Evolutionary conservation across 2,888 invertebrate species (phyloP).

Genomic region (Leptura quadrifasciata): DNA sequence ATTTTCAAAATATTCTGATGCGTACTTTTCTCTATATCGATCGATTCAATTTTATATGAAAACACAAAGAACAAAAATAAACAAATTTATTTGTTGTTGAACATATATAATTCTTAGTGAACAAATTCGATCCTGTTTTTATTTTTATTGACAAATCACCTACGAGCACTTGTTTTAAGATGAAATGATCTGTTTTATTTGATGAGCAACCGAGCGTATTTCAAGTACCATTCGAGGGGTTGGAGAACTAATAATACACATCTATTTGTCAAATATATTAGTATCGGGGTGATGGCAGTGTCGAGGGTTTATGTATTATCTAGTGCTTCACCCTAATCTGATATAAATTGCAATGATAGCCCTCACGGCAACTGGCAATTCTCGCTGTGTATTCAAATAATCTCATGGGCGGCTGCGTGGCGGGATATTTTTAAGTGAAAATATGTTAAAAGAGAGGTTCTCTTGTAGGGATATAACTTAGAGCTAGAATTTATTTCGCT

Average conservation of each 20-base stretch:
- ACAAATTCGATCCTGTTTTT: not conserved
- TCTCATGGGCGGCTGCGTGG: slow-evolving; percentile 28
- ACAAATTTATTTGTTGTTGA: no score
- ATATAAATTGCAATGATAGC: slow-evolving; percentile 72
- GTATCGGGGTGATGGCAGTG: slow-evolving; percentile 66
- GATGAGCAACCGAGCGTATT: slow-evolving; percentile 51
- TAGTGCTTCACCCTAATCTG: slow-evolving; percentile 71
- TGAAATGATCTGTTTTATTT: slow-evolving; percentile 55
- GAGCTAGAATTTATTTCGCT: no score
- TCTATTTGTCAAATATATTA: slow-evolving; percentile 72
- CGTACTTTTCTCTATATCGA: no score
- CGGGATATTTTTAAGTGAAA: not conserved
- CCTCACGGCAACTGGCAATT: slow-evolving; percentile 61
- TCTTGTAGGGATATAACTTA: no score
- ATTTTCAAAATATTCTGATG: no score
- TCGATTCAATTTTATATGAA: no score
- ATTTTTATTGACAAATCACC: slow-evolving; percentile 27
- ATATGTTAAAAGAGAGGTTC: not conserved
- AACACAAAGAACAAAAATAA: no score
- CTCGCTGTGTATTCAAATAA: slow-evolving; percentile 28
- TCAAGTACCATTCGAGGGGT: slow-evolving; percentile 46
- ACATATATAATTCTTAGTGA: no score
- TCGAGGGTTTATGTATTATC: slow-evolving; percentile 70
- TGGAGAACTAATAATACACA: slow-evolving; percentile 68
- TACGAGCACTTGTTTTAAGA: slow-evolving; percentile 47